Conservation (phyloP, 2,888 invertebrate species). For the Enchytraeus crypticus region DNA sequence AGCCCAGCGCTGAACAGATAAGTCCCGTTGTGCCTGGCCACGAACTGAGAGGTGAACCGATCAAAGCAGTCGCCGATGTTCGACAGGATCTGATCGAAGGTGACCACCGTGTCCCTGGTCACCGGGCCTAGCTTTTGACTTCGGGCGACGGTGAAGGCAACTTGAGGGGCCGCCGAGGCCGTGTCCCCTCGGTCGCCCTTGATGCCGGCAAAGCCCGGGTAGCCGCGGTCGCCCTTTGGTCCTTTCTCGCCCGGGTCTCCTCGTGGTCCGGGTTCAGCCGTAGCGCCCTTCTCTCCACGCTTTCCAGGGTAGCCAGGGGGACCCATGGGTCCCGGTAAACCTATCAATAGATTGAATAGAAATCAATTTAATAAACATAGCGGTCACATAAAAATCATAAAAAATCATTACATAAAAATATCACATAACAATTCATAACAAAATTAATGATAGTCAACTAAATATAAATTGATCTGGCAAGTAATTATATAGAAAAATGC, state of each 20-base stretch:
- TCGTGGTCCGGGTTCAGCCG: conserved; percentile 25
- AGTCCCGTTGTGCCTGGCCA: conserved; percentile 42
- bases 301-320: conserved; percentile 27
- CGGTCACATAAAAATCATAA: not conserved
- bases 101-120: conserved; percentile 40
- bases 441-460: too few relatives aligned
- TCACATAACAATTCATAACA: too few relatives aligned
- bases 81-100: conserved; percentile 40
- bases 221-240: conserved; percentile 36
- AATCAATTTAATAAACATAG: not conserved
- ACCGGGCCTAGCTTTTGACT: conserved; percentile 43
- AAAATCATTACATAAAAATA: too few relatives aligned
- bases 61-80: conserved; percentile 43
- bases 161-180: conserved; percentile 20
- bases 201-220: conserved; percentile 32
- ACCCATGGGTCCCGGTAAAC: conserved; percentile 20
- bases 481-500: too few relatives aligned
- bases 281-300: conserved; percentile 28
- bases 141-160: conserved; percentile 44
- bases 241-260: conserved; percentile 34
- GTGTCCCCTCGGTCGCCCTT: conserved; percentile 31
- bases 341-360: not conserved
- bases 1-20: conserved; percentile 43
- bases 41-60: conserved; percentile 41
- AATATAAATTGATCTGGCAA: too few relatives aligned